phyloP scores from a whole-genome alignment of 2,797 vertebrate species.

The Cephalopachus bancanus region DNA sequence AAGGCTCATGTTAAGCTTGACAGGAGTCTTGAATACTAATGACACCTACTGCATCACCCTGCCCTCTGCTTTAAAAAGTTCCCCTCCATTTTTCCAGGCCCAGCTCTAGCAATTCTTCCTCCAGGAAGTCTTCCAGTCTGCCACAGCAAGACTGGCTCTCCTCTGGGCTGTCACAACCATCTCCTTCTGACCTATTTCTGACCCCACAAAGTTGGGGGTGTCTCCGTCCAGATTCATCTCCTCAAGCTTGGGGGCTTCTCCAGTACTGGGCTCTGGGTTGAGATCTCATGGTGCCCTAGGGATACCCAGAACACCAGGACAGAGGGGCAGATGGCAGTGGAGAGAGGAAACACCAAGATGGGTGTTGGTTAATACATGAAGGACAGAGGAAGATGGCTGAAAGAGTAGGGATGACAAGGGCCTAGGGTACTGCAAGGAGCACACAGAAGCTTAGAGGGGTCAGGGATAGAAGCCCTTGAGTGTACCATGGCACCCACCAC shows the following conservation, averaged over 20 bases:
- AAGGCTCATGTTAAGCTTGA: not conserved
- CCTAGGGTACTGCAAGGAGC: not conserved
- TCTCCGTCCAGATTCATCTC: not conserved
- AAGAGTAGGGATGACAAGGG: too few species aligned
- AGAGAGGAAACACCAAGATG: not conserved
- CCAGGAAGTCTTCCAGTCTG: not conserved
- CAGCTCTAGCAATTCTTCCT: not conserved
- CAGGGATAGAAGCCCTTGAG: too few species aligned
- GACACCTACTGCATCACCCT: not conserved
- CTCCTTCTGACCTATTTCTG: not conserved
- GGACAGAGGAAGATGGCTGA: too few species aligned
- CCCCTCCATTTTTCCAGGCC: not conserved
- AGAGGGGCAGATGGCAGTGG: not conserved
- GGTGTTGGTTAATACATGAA: not conserved
- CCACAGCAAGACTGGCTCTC: not conserved
- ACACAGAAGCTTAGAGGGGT: not conserved
- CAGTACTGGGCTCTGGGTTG: too few species aligned
- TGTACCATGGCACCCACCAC: not conserved
- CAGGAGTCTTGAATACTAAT: not conserved
- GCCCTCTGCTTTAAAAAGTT: not conserved
- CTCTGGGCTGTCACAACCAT: not conserved
- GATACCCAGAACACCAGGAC: not conserved
- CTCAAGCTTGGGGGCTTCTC: not conserved
- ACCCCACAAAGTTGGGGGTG: fast-evolving
- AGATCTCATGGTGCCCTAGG: too few species aligned